A percentile compares a stretch with the other conserved stretches of the same genome.
Conservation (phyloP, 2,797 vertebrate genomes). For the Vireo griseus region DNA sequence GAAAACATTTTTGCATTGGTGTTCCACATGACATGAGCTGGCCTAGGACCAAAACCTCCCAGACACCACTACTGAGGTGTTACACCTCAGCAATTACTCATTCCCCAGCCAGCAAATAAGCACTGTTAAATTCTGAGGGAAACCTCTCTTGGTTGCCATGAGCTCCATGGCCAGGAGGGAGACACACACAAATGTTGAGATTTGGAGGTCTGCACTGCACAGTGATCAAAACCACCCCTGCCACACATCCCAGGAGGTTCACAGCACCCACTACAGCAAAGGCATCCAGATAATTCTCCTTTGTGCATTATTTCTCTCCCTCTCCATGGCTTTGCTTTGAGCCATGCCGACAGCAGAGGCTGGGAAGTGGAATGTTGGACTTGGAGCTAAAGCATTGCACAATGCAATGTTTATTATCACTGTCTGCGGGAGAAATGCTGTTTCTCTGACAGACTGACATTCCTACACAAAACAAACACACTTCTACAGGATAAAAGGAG, state of each 20-base stretch:
- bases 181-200: fast-evolving
- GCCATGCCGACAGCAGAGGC: fast-evolving
- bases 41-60: not conserved
- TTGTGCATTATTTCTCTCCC: not conserved
- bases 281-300: not conserved
- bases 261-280: not conserved
- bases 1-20: not conserved
- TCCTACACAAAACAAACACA: not conserved
- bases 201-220: not conserved
- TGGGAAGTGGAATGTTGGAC: not conserved
- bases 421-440: not conserved
- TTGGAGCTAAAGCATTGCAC: not conserved
- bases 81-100: not conserved
- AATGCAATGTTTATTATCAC: not conserved
- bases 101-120: not conserved
- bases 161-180: not conserved
- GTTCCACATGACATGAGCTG: fast-evolving
- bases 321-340: fast-evolving
- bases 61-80: not conserved
- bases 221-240: not conserved
- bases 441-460: conserved; percentile 15
- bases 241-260: not conserved
- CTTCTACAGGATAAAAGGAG: not conserved
- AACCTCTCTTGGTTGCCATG: not conserved
- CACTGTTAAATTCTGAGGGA: not conserved